Conservation (phyloP, 2,888 invertebrate species). For the Serrognathus titanus region DNA sequence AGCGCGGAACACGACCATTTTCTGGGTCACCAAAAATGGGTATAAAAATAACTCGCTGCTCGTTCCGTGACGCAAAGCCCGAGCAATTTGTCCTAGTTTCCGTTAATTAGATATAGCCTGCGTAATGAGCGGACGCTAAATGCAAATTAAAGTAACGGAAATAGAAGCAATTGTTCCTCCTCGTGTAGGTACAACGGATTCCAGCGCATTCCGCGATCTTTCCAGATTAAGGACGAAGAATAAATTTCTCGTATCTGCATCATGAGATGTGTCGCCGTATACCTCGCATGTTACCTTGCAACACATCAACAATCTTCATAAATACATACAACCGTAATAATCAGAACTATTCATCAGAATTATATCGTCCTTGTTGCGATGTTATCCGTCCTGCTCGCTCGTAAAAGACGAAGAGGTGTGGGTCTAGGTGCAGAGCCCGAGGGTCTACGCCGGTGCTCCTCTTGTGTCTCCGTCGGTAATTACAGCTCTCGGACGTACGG, state of each 20-base stretch:
- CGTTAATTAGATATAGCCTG: not conserved
- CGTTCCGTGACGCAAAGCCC: not conserved
- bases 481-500: slow-evolving; percentile 29
- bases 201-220: not conserved
- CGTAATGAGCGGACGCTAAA: not conserved
- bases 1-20: no score
- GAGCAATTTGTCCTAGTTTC: not conserved
- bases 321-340: not conserved
- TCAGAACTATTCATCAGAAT: slow-evolving; percentile 1
- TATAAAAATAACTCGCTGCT: no score
- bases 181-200: not conserved
- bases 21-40: no score
- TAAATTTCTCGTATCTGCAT: no score
- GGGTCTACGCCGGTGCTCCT: slow-evolving; percentile 24
- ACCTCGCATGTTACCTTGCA: not conserved
- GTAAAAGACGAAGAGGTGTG: slow-evolving; percentile 4
- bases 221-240: no score
- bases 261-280: not conserved
- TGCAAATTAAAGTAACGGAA: slow-evolving; percentile 1
- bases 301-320: slow-evolving; percentile 3
- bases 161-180: not conserved
- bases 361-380: no score
- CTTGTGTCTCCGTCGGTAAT: slow-evolving; percentile 32
- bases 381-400: no score
- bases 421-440: slow-evolving; percentile 13